Evolutionary conservation across 2,113 vertebrate genomes (phyloP).

Genomic region (Antidorcas marsupialis): DNA sequence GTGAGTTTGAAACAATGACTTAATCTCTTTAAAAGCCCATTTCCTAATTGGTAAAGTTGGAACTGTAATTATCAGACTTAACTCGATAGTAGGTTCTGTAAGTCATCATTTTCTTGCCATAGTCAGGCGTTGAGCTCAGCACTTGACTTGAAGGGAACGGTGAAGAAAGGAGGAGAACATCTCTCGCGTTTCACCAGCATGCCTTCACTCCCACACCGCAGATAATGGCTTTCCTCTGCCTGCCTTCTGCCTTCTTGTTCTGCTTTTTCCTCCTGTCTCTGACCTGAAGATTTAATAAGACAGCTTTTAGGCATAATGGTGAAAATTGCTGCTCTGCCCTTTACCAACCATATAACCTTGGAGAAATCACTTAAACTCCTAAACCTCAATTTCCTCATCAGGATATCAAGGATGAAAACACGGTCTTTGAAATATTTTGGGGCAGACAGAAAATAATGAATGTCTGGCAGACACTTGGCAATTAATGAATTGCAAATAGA

Average conservation of each 20-base stretch:
- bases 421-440: neutral
- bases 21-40: neutral
- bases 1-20: neutral
- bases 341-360: neutral
- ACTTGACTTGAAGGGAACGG: no score
- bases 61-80: neutral
- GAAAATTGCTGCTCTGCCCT: neutral
- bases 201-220: neutral
- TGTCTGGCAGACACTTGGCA: neutral
- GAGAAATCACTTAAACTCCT: neutral
- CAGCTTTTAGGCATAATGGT: neutral
- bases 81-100: neutral
- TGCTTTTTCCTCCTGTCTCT: neutral
- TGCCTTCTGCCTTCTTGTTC: neutral
- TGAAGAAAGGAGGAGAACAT: neutral
- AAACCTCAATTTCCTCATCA: neutral
- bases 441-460: neutral
- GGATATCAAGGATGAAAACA: neutral
- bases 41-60: neutral
- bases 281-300: neutral
- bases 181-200: rapidly evolving
- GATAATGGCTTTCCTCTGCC: neutral
- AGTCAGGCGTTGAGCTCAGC: rapidly evolving
- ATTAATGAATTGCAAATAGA: neutral
- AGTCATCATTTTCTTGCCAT: rapidly evolving